A percentile compares a stretch with the other conserved stretches of the same genome.
Evolutionary conservation across 2,113 vertebrate species (phyloP).

Genomic region (Sapajus apella): DNA sequence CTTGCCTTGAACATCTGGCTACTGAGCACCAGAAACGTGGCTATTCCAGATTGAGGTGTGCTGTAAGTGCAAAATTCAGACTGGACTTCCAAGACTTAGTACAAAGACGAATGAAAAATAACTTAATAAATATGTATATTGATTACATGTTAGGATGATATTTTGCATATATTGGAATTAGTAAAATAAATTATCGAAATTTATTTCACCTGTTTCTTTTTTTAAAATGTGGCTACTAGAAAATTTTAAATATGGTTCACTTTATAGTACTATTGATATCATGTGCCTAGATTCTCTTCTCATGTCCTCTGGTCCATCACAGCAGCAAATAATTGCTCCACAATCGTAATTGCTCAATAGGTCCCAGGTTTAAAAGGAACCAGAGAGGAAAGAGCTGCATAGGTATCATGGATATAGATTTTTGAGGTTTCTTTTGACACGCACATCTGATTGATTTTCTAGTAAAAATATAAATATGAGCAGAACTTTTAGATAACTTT

Average conservation of each 20-base stretch:
- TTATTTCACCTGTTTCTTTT: neutral
- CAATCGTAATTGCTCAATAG: neutral
- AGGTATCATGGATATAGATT: neutral
- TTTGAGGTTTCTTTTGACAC: neutral
- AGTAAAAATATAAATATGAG: conserved; percentile 6
- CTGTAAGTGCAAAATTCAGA: neutral
- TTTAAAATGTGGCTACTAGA: neutral
- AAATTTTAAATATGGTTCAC: neutral
- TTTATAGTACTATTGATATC: neutral
- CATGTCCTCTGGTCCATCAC: neutral
- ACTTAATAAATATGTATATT: neutral
- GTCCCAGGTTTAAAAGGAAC: neutral
- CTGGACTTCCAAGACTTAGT: neutral
- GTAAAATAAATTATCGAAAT: neutral
- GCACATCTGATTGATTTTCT: neutral
- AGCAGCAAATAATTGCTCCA: neutral
- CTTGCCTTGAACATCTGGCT: neutral
- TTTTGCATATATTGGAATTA: neutral
- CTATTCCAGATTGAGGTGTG: neutral
- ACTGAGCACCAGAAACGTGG: neutral
- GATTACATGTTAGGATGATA: neutral
- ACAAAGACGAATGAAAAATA: neutral
- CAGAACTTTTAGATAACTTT: neutral
- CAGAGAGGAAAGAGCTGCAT: neutral
- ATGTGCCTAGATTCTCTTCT: neutral